These are phyloP conservation scores for Protobothrops mucrosquamatus DNA, from an alignment of 2,113 vertebrate genomes.

Conservation along the genomic window DNA sequence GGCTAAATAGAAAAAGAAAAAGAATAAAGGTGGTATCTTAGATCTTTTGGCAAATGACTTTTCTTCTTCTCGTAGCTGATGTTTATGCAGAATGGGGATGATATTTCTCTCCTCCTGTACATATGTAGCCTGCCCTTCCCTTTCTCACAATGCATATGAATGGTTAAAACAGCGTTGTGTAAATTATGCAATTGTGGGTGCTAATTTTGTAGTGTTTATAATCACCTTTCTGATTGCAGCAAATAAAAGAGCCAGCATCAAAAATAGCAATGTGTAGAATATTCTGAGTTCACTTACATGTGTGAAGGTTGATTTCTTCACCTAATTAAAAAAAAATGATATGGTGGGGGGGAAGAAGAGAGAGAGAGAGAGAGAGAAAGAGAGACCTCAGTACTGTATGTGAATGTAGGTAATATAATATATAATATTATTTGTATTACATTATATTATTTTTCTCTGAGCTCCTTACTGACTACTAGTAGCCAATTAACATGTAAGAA, in stretches of 20 bases:
- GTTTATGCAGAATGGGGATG: conserved; percentile 8
- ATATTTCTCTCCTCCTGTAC: neutral
- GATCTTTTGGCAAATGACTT: neutral
- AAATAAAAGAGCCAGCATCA: conserved; percentile 44
- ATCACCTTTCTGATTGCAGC: conserved; percentile 59
- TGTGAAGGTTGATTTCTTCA: conserved; percentile 32
- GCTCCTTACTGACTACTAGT: neutral
- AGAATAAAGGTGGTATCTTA: neutral
- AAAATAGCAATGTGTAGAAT: conserved; percentile 47
- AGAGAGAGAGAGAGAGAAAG: neutral
- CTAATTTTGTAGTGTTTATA: conserved; percentile 53
- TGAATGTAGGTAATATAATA: neutral
- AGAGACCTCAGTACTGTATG: neutral
- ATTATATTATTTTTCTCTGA: neutral
- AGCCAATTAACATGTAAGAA: neutral
- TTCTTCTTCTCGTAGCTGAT: conserved; percentile 23
- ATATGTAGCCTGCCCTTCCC: neutral
- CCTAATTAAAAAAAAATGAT: neutral
- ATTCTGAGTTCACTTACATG: conserved; percentile 24
- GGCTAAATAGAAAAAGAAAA: neutral
- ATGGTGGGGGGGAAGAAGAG: neutral
- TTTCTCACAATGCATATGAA: conserved; percentile 30
- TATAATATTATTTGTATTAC: neutral
- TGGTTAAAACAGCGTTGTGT: neutral
- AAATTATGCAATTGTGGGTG: conserved; percentile 51